phyloP scores from a whole-genome alignment of 2,888 invertebrate genomes.

The Clitarchus hookeri region DNA sequence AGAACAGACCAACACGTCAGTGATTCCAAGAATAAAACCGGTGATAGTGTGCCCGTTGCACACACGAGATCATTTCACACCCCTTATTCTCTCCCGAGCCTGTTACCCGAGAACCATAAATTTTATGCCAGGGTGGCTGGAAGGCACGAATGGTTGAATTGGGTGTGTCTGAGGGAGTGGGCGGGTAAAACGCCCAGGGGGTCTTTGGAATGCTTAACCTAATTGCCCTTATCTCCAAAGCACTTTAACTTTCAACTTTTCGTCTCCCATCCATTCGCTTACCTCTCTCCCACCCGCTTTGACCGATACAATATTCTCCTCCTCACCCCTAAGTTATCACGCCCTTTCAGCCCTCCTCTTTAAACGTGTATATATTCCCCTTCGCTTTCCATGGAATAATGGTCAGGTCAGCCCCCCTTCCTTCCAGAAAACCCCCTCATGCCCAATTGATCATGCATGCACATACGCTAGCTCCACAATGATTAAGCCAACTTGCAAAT shows the following conservation, averaged over 20 bases:
- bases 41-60: too few species aligned
- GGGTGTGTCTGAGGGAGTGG: background rate
- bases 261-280: background rate
- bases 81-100: background rate
- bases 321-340: background rate
- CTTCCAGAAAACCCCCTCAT: background rate
- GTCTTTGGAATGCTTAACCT: background rate
- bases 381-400: background rate
- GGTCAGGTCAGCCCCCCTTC: background rate
- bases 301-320: constrained; percentile 9
- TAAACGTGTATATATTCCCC: background rate
- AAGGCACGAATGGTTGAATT: background rate
- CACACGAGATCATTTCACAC: background rate
- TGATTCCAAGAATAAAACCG: too few species aligned
- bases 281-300: background rate
- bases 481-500: background rate
- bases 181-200: background rate
- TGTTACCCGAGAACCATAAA: background rate
- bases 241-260: constrained; percentile 10
- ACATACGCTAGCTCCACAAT: background rate
- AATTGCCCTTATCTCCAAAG: constrained; percentile 9
- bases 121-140: background rate
- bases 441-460: background rate
- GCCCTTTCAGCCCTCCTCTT: background rate
- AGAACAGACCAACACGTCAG: too few species aligned